phyloP scores from a whole-genome alignment of 2,888 invertebrate species.

The Hyposoter dolosus region DNA sequence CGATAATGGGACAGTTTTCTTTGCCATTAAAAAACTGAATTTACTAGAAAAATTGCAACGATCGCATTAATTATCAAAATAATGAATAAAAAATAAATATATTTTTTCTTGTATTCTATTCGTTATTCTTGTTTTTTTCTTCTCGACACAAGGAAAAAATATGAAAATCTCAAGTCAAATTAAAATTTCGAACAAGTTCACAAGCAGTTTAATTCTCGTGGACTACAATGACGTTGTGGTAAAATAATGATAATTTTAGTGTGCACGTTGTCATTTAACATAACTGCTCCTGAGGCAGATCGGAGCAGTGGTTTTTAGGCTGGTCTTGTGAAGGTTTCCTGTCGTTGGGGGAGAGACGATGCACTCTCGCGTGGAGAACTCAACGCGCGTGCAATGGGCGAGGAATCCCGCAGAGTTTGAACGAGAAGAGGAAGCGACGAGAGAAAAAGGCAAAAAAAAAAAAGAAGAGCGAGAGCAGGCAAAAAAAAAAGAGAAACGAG shows the following conservation, averaged over 20 bases:
- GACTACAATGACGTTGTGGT: background rate
- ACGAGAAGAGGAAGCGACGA: constrained; percentile 26
- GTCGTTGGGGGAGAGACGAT: constrained; percentile 29
- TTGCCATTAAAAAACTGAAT: no score
- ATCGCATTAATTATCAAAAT: no score
- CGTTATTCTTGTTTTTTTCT: background rate
- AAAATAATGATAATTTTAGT: background rate
- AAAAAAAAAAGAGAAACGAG: constrained; percentile 32
- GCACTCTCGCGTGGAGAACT: constrained; percentile 63
- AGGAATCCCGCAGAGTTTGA: constrained; percentile 31
- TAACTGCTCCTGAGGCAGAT: constrained; percentile 30
- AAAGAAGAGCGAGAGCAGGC: background rate
- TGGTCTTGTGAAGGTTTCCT: constrained; percentile 44
- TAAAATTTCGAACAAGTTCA: background rate
- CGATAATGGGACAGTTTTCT: no score
- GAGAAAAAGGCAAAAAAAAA: background rate
- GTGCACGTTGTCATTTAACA: background rate
- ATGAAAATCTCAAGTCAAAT: background rate
- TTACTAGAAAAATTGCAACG: no score
- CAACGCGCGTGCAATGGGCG: constrained; percentile 48
- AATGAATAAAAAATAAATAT: no score
- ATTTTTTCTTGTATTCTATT: background rate
- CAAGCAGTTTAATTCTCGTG: background rate
- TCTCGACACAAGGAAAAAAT: background rate
- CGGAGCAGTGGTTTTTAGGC: constrained; percentile 25